Evolutionary conservation across 23 tunicate species (phyloP), one percentile per base, ranked within the genome.

Genomic region (Ascidia mentula): DNA sequence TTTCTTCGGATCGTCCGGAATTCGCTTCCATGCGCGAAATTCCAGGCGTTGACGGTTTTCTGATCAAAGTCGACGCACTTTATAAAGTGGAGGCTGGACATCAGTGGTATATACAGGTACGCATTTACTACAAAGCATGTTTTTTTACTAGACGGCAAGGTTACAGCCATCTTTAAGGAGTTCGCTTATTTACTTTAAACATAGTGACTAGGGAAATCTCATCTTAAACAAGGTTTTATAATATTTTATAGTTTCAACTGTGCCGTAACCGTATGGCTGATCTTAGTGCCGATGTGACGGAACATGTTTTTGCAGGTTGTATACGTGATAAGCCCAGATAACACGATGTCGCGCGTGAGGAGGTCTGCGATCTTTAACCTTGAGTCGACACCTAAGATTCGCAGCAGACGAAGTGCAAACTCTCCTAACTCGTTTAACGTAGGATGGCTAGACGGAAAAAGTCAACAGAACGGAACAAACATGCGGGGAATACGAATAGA

Each of bases 21-120:
- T 96, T 80, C 59, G 89, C 92, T 22, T 70, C 71, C 30, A 90
- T 96, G 87, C 46, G 90, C 9, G 77, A 87, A 6, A 40, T 91
- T 45, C 86, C 94, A 31, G 96, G 97, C 30, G 92, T 87, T 33
- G 99, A 96, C 70, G 99, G 99, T 0, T 96, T 96, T 82, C 59
- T 78, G 0, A 79, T 96, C 42, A 87, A 81, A 59, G 99, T 96
- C 35, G 97, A 96, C 65, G 92, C 97, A 20, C 78, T 96, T 24
- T 96, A 96, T 75, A 96, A 91, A 78, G 97, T 96, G 26, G 94
- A 91, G 53, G 99, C 99, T 0, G 99, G 99, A 0, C 99, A 96
- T 53, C 97, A 96, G 77, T 96, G 99, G 99, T 96, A 96, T 69
- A 84, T 96, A 7, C 99, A 96, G 88, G 99, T 96, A 72, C 61